Evolutionary conservation across 2,113 vertebrate genomes (phyloP).

Genomic region (Otocyon megalotis): DNA sequence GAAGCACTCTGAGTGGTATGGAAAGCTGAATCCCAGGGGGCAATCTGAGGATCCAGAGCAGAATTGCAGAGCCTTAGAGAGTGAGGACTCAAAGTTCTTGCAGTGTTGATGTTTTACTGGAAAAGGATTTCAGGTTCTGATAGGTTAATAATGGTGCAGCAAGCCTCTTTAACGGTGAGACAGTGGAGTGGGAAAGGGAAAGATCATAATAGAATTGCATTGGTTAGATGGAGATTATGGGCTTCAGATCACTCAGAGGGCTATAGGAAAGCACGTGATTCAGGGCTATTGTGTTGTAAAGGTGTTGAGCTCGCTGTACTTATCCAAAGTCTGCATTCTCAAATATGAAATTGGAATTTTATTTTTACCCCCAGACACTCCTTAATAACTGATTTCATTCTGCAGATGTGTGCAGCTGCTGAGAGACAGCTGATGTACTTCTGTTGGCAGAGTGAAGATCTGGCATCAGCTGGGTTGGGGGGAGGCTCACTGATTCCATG

Average conservation of each 20-base stretch:
- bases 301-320: neutral
- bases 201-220: neutral
- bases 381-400: neutral
- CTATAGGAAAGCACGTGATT: neutral
- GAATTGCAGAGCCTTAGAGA: neutral
- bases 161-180: neutral
- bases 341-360: neutral
- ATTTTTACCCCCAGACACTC: neutral
- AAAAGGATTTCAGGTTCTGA: neutral
- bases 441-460: neutral
- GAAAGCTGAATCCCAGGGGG: neutral
- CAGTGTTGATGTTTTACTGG: neutral
- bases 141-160: neutral
- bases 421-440: neutral
- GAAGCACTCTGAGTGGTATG: neutral
- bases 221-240: neutral
- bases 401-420: neutral
- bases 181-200: neutral
- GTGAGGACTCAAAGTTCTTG: rapidly evolving
- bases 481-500: neutral
- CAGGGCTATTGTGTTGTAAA: neutral
- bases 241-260: neutral
- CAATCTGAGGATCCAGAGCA: neutral
- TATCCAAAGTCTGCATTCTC: neutral
- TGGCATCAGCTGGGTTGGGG: no score